These are phyloP conservation scores for Cataglyphis altisquamis DNA, from an alignment of 2,888 invertebrate genomes.

Conservation along the genomic window DNA sequence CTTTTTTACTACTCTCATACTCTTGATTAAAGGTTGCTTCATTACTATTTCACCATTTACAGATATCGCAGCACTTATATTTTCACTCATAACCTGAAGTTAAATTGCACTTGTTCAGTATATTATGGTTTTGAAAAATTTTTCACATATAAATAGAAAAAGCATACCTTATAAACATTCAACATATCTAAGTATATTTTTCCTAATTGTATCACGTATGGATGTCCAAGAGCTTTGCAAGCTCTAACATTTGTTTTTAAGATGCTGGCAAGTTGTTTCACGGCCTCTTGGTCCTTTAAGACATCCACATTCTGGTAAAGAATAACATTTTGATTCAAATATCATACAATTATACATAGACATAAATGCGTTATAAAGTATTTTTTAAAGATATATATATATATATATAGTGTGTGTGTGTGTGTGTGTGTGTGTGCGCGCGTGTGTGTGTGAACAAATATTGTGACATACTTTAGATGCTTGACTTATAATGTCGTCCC, in stretches of 20 bases:
- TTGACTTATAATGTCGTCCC: constrained; percentile 99
- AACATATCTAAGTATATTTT: constrained; percentile 99
- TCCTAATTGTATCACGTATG: constrained; percentile 97
- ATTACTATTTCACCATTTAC: constrained; percentile 98
- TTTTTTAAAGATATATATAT: neutral
- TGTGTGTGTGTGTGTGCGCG: too few species aligned
- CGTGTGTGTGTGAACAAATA: neutral
- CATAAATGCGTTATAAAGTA: neutral
- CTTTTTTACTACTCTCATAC: constrained; percentile 99
- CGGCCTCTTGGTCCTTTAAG: constrained; percentile 97
- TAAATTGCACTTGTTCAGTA: neutral
- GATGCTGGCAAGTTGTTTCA: constrained; percentile 98
- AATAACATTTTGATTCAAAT: constrained; percentile 11
- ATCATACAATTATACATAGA: neutral
- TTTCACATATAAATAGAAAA: constrained; percentile 7
- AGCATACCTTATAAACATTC: constrained; percentile 97
- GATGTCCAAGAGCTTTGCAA: constrained; percentile 99
- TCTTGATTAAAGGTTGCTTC: constrained; percentile 98
- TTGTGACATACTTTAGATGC: constrained; percentile 91
- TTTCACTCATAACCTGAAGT: constrained; percentile 92
- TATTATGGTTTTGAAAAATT: neutral
- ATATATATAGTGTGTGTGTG: too few species aligned
- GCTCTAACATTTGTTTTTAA: constrained; percentile 99
- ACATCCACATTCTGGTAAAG: constrained; percentile 94
- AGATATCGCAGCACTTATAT: constrained; percentile 97